A percentile compares a stretch with the other conserved stretches of the same genome.
These are phyloP conservation scores for Spodoptera littoralis DNA, from an alignment of 2,888 invertebrate species.

Conservation along the genomic window DNA sequence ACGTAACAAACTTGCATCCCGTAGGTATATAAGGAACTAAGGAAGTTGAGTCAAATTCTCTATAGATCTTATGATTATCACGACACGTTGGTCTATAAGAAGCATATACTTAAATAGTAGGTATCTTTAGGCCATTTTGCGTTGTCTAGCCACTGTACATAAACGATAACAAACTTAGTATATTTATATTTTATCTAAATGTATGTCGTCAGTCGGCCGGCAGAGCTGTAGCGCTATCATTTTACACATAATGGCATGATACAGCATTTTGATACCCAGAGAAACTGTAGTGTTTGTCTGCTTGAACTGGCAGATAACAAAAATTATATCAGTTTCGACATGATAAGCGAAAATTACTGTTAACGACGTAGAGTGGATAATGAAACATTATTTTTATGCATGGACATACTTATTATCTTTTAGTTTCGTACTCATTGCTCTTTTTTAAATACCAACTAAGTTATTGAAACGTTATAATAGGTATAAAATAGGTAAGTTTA, in stretches of 20 bases:
- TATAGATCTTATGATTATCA: too few species aligned
- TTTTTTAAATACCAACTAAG: too few species aligned
- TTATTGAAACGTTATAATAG: too few species aligned
- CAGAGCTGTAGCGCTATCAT: constrained; percentile 45
- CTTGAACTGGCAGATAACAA: constrained; percentile 51
- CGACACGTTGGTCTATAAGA: too few species aligned
- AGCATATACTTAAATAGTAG: not conserved
- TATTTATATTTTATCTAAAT: constrained; percentile 32
- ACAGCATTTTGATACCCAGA: constrained; percentile 45
- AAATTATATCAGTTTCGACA: constrained; percentile 49
- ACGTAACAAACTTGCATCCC: too few species aligned
- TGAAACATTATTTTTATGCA: constrained; percentile 18
- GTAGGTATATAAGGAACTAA: too few species aligned
- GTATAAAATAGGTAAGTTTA: not conserved
- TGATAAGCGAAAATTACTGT: constrained; percentile 41
- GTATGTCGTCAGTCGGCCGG: constrained; percentile 27
- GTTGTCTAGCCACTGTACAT: constrained; percentile 40
- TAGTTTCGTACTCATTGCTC: too few species aligned
- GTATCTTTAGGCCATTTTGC: constrained; percentile 24
- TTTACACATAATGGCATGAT: constrained; percentile 50
- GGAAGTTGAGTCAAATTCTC: too few species aligned
- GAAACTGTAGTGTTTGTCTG: constrained; percentile 47
- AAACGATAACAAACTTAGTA: constrained; percentile 37
- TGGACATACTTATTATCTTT: too few species aligned
- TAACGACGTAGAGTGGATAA: constrained; percentile 11